Conservation (phyloP, 2,888 invertebrate genomes). For the Lepidocyrtinus sp. region DNA sequence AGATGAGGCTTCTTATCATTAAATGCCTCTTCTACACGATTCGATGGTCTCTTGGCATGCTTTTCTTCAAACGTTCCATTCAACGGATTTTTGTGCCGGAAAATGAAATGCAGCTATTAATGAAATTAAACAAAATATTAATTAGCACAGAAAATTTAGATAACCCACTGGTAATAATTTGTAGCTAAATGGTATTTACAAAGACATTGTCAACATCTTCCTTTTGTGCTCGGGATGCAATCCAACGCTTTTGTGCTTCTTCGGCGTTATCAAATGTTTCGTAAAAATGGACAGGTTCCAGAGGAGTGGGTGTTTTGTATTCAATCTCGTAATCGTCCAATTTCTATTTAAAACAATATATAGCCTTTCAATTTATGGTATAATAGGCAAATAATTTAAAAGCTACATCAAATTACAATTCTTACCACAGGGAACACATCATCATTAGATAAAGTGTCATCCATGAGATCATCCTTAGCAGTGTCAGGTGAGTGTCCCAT, state of each 20-base stretch:
- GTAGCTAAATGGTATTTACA: too few relatives aligned
- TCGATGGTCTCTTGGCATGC: constrained; percentile 92
- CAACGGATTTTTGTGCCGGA: constrained; percentile 93
- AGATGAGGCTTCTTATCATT: constrained; percentile 95
- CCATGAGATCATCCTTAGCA: background rate
- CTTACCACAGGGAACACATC: background rate
- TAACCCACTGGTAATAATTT: too few relatives aligned
- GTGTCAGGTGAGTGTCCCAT: too few relatives aligned
- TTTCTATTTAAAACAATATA: constrained; percentile 14
- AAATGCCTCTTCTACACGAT: constrained; percentile 87
- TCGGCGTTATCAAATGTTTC: constrained; percentile 89
- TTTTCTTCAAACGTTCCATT: constrained; percentile 94
- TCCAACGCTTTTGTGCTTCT: constrained; percentile 85
- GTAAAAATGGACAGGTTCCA: constrained; percentile 81
- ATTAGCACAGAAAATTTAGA: background rate
- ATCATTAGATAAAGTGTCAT: background rate
- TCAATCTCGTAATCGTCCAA: constrained; percentile 74
- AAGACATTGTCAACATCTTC: constrained; percentile 87
- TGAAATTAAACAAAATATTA: too few relatives aligned
- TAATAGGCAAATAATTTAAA: constrained; percentile 1
- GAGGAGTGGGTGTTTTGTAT: constrained; percentile 83
- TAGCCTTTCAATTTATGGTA: constrained; percentile 27
- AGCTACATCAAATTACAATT: background rate
- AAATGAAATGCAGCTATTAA: constrained; percentile 84
- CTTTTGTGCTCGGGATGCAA: constrained; percentile 92